These are phyloP conservation scores for Camponotus vicinus DNA, from an alignment of 1,140 invertebrate genomes.

Conservation along the genomic window DNA sequence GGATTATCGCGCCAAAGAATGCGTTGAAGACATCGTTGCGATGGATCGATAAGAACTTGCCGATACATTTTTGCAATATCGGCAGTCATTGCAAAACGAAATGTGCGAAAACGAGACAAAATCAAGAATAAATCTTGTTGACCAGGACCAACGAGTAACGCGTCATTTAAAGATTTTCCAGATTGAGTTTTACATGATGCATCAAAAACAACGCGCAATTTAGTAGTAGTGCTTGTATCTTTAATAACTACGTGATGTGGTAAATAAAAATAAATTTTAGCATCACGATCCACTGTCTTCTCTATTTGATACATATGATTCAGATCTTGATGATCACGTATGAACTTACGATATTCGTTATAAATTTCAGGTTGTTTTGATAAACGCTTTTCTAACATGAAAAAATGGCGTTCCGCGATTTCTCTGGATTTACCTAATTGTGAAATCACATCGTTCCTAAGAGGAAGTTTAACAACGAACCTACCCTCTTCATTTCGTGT, in stretches of 20 bases:
- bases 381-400: neutral
- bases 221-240: neutral
- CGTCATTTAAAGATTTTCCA: neutral
- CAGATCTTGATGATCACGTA: neutral
- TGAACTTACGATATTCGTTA: neutral
- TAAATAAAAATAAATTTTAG: neutral
- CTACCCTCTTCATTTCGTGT: neutral
- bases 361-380: neutral
- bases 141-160: neutral
- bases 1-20: slow-evolving; percentile 1
- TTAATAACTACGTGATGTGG: neutral
- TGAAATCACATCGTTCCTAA: neutral
- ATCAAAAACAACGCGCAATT: neutral
- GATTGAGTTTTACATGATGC: neutral
- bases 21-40: neutral
- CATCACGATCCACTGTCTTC: neutral
- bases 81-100: neutral
- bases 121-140: slow-evolving; percentile 9
- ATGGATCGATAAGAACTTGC: neutral
- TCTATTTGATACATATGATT: neutral
- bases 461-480: neutral
- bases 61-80: slow-evolving; percentile 4
- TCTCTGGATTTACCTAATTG: neutral
- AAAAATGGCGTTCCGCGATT: neutral
- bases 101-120: neutral